Evolutionary conservation across 2,113 vertebrate species (phyloP).

Genomic region (Ammodytes dubius): DNA sequence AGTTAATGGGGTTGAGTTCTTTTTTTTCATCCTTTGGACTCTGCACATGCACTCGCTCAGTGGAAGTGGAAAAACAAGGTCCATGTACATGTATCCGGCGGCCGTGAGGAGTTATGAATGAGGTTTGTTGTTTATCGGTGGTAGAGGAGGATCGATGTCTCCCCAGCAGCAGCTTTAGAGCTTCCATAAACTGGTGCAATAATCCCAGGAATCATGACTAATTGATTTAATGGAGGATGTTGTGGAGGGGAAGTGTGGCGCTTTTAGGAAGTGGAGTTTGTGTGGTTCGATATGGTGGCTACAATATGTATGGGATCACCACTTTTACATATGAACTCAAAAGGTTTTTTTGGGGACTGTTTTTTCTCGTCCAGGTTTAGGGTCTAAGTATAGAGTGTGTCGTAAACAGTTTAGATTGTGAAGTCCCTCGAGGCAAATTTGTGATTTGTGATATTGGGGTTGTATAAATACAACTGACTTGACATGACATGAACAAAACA

Average conservation of each 20-base stretch:
- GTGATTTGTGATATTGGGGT: not conserved
- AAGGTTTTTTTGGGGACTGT: not conserved
- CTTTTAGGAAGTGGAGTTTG: slow-evolving; percentile 47
- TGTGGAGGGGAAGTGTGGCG: slow-evolving; percentile 45
- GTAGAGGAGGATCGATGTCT: slow-evolving; percentile 50
- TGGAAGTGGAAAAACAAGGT: slow-evolving; percentile 55
- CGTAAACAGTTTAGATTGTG: not conserved
- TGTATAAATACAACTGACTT: not conserved
- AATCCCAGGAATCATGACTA: slow-evolving; percentile 68
- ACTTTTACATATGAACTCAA: slow-evolving; percentile 1
- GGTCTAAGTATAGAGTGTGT: not conserved
- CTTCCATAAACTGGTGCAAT: slow-evolving; percentile 37
- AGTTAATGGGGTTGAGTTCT: slow-evolving; percentile 77
- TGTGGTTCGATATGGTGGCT: not conserved
- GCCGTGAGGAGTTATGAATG: slow-evolving; percentile 59
- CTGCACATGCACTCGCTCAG: slow-evolving; percentile 57
- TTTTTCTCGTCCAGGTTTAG: not conserved
- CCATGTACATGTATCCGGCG: not conserved
- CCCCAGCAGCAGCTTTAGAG: slow-evolving; percentile 29
- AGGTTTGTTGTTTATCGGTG: slow-evolving; percentile 50
- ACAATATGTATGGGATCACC: slow-evolving; percentile 8
- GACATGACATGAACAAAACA: not conserved
- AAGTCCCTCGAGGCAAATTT: not conserved
- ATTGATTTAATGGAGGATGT: slow-evolving; percentile 70
- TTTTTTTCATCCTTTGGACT: slow-evolving; percentile 73